phyloP scores from a whole-genome alignment of 2,113 vertebrate species.

The Rhineura floridana region DNA sequence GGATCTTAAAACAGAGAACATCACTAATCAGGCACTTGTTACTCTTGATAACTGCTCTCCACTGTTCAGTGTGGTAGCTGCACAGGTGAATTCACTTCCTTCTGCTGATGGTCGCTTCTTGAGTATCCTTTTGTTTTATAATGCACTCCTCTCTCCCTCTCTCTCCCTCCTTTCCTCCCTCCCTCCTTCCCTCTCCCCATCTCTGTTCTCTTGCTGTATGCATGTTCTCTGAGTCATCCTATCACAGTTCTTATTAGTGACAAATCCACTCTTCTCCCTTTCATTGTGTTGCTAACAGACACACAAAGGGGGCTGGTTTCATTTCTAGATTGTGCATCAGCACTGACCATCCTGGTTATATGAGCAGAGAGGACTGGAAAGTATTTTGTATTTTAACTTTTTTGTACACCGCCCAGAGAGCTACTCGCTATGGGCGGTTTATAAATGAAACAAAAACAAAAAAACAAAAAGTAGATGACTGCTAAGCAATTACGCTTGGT shows the following conservation, averaged over 20 bases:
- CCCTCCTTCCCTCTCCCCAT: too few species aligned
- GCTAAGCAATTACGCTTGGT: not conserved
- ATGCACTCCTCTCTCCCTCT: not conserved
- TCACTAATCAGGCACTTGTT: not conserved
- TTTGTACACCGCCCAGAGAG: too few species aligned
- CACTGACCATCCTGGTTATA: not conserved
- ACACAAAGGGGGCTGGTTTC: not conserved
- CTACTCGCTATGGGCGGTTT: too few species aligned
- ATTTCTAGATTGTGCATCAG: not conserved
- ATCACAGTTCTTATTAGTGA: not conserved
- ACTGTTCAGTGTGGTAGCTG: too few species aligned
- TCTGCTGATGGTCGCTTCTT: not conserved
- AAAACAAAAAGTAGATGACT: not conserved
- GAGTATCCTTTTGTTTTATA: not conserved
- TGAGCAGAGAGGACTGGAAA: not conserved
- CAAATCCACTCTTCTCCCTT: not conserved
- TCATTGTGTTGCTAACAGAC: not conserved
- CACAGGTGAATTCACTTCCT: not conserved
- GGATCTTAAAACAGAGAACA: not conserved
- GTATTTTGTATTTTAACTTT: too few species aligned
- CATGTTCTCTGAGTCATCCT: not conserved
- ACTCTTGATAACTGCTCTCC: too few species aligned
- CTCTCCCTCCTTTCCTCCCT: not conserved
- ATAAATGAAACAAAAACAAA: too few species aligned
- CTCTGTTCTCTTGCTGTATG: not conserved